phyloP scores from a whole-genome alignment of 1,140 invertebrate species.

The Camponotus vicinus region DNA sequence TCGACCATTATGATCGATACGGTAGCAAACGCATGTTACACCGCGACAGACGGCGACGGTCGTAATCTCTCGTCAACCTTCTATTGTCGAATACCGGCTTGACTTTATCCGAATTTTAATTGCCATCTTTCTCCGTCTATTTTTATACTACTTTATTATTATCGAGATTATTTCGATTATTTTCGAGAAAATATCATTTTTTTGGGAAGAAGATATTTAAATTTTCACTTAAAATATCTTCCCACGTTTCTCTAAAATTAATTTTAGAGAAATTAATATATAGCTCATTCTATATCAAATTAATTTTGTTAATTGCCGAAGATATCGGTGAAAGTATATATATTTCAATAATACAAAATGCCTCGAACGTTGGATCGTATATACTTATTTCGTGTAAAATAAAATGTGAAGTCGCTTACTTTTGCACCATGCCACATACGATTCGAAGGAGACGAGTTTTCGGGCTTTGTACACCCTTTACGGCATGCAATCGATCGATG shows the following conservation, averaged over 20 bases:
- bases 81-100: neutral
- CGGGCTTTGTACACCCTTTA: constrained; percentile 67
- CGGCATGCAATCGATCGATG: constrained; percentile 67
- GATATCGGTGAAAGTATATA: neutral
- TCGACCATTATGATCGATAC: constrained; percentile 41
- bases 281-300: neutral
- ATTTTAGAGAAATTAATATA: neutral
- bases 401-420: constrained; percentile 50
- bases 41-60: neutral
- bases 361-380: neutral
- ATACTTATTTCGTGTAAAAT: neutral
- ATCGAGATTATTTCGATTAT: too few species aligned
- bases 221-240: neutral
- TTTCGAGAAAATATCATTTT: neutral
- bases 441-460: constrained; percentile 11
- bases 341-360: neutral
- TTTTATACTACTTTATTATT: neutral
- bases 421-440: constrained; percentile 48
- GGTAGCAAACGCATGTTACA: neutral
- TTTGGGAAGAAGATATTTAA: neutral
- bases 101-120: neutral
- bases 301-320: neutral
- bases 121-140: neutral
- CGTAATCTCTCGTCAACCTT: neutral
- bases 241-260: neutral